phyloP scores from a whole-genome alignment of 2,113 vertebrate genomes.

The Micromys minutus region DNA sequence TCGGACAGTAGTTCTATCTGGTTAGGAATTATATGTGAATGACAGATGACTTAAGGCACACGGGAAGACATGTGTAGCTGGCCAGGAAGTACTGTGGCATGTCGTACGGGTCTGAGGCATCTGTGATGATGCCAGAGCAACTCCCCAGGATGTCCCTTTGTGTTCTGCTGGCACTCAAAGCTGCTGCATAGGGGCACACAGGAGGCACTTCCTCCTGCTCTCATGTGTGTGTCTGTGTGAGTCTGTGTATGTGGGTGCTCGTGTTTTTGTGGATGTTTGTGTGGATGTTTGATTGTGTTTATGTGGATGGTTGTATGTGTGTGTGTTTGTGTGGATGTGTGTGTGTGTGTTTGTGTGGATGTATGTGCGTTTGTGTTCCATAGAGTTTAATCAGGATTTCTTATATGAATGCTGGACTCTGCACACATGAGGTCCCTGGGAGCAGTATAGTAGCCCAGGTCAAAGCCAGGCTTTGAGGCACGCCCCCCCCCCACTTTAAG shows the following conservation, averaged over 20 bases:
- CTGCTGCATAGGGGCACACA: neutral
- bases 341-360: neutral
- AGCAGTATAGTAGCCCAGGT: neutral
- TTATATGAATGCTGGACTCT: neutral
- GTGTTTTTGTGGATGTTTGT: neutral
- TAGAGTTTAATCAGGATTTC: neutral
- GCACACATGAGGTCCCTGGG: neutral
- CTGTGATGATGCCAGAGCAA: neutral
- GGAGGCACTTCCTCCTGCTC: neutral
- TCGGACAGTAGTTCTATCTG: neutral
- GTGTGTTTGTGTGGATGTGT: neutral
- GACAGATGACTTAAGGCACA: neutral
- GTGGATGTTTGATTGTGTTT: neutral
- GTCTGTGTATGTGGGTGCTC: neutral
- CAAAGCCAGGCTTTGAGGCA: neutral
- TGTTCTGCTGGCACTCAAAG: no score
- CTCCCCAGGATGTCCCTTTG: no score
- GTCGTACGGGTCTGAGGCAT: neutral
- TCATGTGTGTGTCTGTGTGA: neutral
- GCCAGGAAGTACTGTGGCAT: neutral
- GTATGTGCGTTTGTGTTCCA: no score
- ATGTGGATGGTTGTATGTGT: fast-evolving
- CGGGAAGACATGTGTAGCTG: neutral
- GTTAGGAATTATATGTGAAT: neutral
- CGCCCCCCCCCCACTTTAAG: no score